Evolutionary conservation across 1,140 invertebrate species (phyloP).

Genomic region (Lucilia sericata): DNA sequence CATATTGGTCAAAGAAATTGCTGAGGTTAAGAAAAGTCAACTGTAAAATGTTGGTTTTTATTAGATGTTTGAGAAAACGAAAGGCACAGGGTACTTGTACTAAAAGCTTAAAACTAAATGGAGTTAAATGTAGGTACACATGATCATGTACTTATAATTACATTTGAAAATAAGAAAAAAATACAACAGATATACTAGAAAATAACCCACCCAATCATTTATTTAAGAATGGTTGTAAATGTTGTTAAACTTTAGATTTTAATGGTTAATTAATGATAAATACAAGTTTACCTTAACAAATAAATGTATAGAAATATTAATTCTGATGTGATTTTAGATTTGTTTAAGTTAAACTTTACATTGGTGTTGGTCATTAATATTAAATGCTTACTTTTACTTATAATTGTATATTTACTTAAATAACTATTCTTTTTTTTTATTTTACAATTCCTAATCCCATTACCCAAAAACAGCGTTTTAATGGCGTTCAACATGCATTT

Average conservation of each 20-base stretch:
- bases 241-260: slow-evolving; percentile 6
- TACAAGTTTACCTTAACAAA: neutral
- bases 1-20: slow-evolving; percentile 69
- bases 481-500: neutral
- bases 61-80: neutral
- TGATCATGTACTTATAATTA: too few species aligned
- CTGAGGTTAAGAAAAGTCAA: slow-evolving; percentile 24
- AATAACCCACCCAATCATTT: slow-evolving; percentile 22
- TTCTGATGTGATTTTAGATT: slow-evolving; percentile 32
- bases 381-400: neutral
- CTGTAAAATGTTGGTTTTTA: slow-evolving; percentile 27
- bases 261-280: slow-evolving; percentile 3
- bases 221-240: neutral
- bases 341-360: slow-evolving; percentile 25
- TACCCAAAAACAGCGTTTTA: neutral
- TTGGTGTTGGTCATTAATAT: slow-evolving; percentile 15
- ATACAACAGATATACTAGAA: slow-evolving; percentile 1
- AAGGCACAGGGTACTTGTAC: neutral
- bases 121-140: too few species aligned
- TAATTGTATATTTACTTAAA: too few species aligned
- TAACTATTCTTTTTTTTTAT: too few species aligned
- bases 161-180: neutral
- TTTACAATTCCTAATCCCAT: too few species aligned
- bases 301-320: neutral
- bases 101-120: too few species aligned